phyloP scores from a whole-genome alignment of 2,888 invertebrate species.

The Watsonalla cultraria region DNA sequence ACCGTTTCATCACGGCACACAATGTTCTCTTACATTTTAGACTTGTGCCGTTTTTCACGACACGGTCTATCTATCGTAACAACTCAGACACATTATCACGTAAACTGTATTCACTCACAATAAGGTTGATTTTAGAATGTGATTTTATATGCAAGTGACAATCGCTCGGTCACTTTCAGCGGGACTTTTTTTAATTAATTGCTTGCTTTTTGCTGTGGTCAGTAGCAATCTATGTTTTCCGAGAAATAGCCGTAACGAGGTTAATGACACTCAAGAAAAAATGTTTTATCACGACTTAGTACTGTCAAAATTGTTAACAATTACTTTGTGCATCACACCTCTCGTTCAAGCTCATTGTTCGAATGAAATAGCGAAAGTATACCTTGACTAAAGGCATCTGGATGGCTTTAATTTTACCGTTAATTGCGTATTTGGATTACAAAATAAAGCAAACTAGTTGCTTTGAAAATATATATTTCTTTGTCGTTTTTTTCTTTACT shows the following conservation, averaged over 20 bases:
- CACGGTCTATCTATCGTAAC: constrained; percentile 22
- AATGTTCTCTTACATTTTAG: constrained; percentile 5
- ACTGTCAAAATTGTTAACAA: neutral
- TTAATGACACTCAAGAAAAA: constrained; percentile 44
- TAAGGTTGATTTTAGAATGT: constrained; percentile 17
- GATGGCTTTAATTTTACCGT: neutral
- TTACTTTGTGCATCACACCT: neutral
- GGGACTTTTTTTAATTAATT: constrained; percentile 64
- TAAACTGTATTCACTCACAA: neutral
- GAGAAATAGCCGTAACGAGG: constrained; percentile 46
- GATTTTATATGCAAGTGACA: neutral
- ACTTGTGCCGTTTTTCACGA: constrained; percentile 16
- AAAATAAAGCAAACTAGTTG: too few relatives aligned
- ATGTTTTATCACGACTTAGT: constrained; percentile 17
- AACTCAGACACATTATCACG: constrained; percentile 4
- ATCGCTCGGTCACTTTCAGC: constrained; percentile 29
- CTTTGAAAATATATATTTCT: too few relatives aligned
- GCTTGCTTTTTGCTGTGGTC: constrained; percentile 51
- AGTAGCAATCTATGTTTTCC: constrained; percentile 52
- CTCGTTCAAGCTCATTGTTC: neutral
- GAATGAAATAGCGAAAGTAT: neutral
- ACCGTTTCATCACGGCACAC: constrained; percentile 8
- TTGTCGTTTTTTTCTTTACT: too few relatives aligned
- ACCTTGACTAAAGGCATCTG: neutral
- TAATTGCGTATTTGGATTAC: neutral